These are phyloP conservation scores for Cerastoderma edule DNA, from an alignment of 2,888 invertebrate genomes.

Conservation along the genomic window DNA sequence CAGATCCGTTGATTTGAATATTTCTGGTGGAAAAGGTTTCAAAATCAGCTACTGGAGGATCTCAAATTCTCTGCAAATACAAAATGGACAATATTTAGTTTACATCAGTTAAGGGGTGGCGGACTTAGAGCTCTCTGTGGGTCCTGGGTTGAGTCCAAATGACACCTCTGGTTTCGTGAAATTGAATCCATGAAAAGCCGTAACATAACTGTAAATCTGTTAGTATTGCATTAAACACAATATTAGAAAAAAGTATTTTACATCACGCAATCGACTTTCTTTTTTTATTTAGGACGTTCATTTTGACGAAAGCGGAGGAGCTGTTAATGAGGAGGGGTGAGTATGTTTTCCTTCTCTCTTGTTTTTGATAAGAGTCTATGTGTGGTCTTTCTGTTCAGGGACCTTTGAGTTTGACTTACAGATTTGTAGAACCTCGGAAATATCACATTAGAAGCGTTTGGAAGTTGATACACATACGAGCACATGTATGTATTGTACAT, in stretches of 20 bases:
- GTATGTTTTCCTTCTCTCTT: neutral
- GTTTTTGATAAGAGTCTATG: neutral
- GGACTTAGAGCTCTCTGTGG: too few relatives aligned
- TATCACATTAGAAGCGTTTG: neutral
- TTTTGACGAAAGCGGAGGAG: constrained; percentile 4
- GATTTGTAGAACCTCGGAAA: neutral
- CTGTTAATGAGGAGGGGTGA: constrained; percentile 10
- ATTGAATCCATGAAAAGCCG: neutral
- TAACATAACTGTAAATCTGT: neutral
- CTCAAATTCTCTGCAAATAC: too few relatives aligned
- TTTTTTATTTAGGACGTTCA: neutral
- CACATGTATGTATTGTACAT: neutral
- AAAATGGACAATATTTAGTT: too few relatives aligned
- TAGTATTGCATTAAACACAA: neutral
- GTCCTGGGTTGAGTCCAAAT: neutral
- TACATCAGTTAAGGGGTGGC: too few relatives aligned
- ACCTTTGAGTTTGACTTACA: neutral
- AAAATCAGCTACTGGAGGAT: too few relatives aligned
- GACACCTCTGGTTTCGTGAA: neutral
- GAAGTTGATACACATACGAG: neutral
- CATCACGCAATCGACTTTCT: neutral
- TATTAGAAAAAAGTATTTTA: neutral
- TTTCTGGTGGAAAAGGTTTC: too few relatives aligned
- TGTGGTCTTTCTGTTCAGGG: neutral
- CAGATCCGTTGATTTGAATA: too few relatives aligned